Evolutionary conservation across 30 jellyfish, hydroid and myxozoan species (phyloP), one percentile per base, ranked within the genome.

Genomic region (Mastigias papua): DNA sequence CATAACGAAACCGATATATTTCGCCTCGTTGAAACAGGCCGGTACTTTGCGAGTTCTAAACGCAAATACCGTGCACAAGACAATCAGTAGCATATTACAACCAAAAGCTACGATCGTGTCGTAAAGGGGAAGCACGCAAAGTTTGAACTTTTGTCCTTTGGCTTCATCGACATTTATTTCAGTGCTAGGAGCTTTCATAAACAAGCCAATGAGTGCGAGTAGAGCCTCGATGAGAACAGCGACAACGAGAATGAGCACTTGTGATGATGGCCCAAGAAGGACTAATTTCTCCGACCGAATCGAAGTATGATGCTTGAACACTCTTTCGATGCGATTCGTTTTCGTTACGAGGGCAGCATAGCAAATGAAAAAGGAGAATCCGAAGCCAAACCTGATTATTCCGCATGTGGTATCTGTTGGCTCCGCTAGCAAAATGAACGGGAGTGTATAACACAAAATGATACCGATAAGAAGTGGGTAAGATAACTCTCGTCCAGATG

Each of bases 11-110:
- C 98, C 98, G 28, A 93, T 74, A 88, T 84, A 89, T 72, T 82
- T 81, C 25, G 98, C 97, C 60, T 93, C 98, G 69, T 88, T 93
- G 74, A 88, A 93, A n/a, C 89, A 48, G 15, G 90, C 94, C 32
- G 98, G 98, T 1, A 88, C 82, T 48, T 93, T 88, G 62, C 98
- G 92, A 27, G 97, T 93, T 23, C 97, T 93, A 61, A 93, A 82
- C 23, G 98, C 98, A 78, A 78, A 88, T 19, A 82, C 60, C 46
- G 98, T 84, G 64, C 98, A 93, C 79, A 84, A 69, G 27, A 89
- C 29, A n/a, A 89, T 68, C 25, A 89, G 86, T 26, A 84, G 51
- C 5, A 85, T 67, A 61, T 93, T 89, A 82, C 84, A 93, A 5
- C 80, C 66, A 71, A 64, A 88, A 3, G 97, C 88, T 32, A 80